These are phyloP conservation scores for Pyrocoelia pectoralis DNA, from an alignment of 2,888 invertebrate species.

Conservation along the genomic window DNA sequence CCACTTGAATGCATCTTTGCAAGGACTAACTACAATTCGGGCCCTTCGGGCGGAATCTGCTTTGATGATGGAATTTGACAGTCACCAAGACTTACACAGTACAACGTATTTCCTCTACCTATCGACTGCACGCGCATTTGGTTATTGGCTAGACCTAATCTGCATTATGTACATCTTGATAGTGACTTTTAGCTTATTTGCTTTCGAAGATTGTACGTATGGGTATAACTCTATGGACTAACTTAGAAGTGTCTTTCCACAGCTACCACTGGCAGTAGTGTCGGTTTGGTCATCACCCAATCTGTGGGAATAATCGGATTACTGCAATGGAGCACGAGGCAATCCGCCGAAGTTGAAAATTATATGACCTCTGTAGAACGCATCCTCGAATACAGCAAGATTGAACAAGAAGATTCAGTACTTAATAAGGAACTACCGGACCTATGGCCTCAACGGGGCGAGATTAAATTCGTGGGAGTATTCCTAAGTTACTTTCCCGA, in stretches of 20 bases:
- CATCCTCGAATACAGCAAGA: conserved; percentile 60
- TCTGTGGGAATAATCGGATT: neutral
- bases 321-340: conserved; percentile 81
- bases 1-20: neutral
- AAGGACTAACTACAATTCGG: conserved; percentile 8
- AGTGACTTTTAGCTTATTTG: conserved; percentile 2
- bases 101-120: neutral
- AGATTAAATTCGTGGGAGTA: conserved; percentile 72
- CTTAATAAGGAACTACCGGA: conserved; percentile 69
- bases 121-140: neutral
- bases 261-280: conserved; percentile 57
- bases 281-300: neutral
- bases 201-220: neutral
- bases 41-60: neutral
- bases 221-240: too few species aligned
- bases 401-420: conserved; percentile 69
- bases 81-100: conserved; percentile 1
- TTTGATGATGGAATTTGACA: conserved; percentile 8
- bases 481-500: conserved; percentile 75
- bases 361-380: conserved; percentile 62
- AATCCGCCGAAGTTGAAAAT: conserved; percentile 64
- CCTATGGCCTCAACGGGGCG: conserved; percentile 77
- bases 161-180: conserved; percentile 1
- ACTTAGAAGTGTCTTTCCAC: too few species aligned
- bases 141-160: neutral